Evolutionary conservation across 1,140 invertebrate species (phyloP).

Genomic region (Piezodorus guildinii): DNA sequence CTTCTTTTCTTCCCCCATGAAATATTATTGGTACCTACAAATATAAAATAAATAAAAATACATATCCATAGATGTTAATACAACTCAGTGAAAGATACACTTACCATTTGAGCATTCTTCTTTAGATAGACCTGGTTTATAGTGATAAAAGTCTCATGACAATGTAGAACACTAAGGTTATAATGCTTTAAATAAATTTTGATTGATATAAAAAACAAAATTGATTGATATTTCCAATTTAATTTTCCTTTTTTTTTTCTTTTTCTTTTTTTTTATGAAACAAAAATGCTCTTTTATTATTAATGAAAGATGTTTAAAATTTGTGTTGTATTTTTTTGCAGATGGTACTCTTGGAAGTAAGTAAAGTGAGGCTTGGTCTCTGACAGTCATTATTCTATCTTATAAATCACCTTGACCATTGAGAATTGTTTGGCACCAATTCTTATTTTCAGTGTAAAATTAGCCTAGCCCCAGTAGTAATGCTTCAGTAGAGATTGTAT

Average conservation of each 20-base stretch:
- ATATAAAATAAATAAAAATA: too few species aligned
- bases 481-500: slow-evolving; percentile 12
- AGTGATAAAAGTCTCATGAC: background rate
- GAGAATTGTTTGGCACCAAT: slow-evolving; percentile 18
- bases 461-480: slow-evolving; percentile 14
- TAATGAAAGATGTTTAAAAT: slow-evolving; percentile 7
- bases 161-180: slow-evolving; percentile 13
- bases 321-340: slow-evolving; percentile 19
- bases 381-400: slow-evolving; percentile 13
- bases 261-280: slow-evolving; percentile 6
- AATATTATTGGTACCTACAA: too few species aligned
- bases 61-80: too few species aligned
- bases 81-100: too few species aligned
- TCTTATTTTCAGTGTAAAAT: slow-evolving; percentile 7
- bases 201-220: background rate
- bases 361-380: slow-evolving; percentile 15
- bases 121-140: too few species aligned
- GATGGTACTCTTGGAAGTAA: slow-evolving; percentile 19
- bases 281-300: slow-evolving; percentile 5
- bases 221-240: background rate
- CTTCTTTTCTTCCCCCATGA: too few species aligned
- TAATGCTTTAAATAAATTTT: background rate
- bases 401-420: slow-evolving; percentile 11
- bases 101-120: too few species aligned
- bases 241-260: slow-evolving; percentile 1